Conservation (phyloP, 2,797 vertebrate genomes). For the Mus caroli region DNA sequence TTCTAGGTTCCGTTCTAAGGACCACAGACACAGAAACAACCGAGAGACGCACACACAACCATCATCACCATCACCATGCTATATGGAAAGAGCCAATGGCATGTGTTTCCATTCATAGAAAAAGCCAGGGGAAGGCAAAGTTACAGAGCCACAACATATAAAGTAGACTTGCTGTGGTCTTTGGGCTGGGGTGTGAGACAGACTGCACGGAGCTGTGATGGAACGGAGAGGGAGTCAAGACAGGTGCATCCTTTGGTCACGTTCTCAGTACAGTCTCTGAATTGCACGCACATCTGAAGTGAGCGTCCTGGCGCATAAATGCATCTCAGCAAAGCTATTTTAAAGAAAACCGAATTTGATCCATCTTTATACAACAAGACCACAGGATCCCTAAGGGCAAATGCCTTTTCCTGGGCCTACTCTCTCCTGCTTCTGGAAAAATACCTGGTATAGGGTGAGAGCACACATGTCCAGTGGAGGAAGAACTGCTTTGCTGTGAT, state of each 20-base stretch:
- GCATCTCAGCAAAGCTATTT: background rate
- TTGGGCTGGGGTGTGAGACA: background rate
- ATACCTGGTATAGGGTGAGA: background rate
- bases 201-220: no score
- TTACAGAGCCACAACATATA: background rate
- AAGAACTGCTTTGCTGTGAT: background rate
- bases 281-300: background rate
- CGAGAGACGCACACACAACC: background rate
- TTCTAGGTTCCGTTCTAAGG: background rate
- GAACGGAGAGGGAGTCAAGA: no score
- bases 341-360: background rate
- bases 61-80: no score
- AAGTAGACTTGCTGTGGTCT: background rate
- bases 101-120: accelerated
- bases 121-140: background rate
- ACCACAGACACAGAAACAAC: background rate
- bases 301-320: background rate
- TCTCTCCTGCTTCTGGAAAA: background rate
- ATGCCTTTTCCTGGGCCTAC: background rate
- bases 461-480: background rate
- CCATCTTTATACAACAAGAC: background rate
- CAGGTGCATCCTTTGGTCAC: background rate
- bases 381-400: background rate
- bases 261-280: background rate
- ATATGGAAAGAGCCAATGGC: background rate